These are phyloP conservation scores for Vultur gryphus DNA, from an alignment of 2,797 vertebrate species.

Conservation along the genomic window DNA sequence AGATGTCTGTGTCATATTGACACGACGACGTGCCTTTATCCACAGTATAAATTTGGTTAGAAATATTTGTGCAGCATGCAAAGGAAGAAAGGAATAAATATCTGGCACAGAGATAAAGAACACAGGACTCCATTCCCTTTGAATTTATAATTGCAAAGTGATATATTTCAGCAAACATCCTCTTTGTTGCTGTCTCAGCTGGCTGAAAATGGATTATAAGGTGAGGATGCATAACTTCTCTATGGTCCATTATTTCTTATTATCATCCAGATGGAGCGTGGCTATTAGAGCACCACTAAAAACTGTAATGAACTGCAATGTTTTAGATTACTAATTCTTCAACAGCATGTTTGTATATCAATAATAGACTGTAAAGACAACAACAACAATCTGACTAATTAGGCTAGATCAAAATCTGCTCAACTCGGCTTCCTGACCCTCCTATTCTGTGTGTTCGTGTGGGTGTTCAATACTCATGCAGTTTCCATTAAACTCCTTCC, in stretches of 20 bases:
- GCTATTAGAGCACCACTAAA: constrained; percentile 8
- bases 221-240: constrained; percentile 7
- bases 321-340: constrained; percentile 21
- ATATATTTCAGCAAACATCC: background rate
- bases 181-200: constrained; percentile 1
- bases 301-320: constrained; percentile 12
- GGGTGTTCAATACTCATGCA: background rate
- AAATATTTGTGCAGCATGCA: background rate
- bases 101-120: background rate
- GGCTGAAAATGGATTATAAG: constrained; percentile 42
- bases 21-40: background rate
- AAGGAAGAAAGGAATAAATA: constrained; percentile 2
- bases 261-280: constrained; percentile 9
- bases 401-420: constrained; percentile 28
- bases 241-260: constrained; percentile 22
- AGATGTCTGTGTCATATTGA: background rate
- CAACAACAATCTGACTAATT: constrained; percentile 25
- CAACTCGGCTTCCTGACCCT: background rate
- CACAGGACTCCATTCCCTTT: background rate
- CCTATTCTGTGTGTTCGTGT: background rate
- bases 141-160: background rate
- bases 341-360: constrained; percentile 7
- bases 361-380: constrained; percentile 6
- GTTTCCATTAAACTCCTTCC: background rate
- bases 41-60: background rate